Evolutionary conservation across 1,140 invertebrate species (phyloP).

Genomic region (Brachionus sp.): DNA sequence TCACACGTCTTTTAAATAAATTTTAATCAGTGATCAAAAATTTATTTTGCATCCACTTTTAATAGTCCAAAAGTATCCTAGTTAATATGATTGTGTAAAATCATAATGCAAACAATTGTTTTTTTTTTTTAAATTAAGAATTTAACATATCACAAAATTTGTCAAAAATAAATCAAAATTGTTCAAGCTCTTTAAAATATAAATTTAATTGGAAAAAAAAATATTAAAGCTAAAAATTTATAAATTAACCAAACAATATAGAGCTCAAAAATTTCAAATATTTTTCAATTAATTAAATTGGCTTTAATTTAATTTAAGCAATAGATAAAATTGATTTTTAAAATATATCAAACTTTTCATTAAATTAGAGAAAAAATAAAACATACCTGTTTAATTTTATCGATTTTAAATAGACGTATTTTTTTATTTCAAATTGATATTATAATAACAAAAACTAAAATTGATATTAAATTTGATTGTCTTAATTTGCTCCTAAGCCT

Average conservation of each 20-base stretch:
- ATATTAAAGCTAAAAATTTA: neutral
- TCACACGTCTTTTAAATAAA: too few species aligned
- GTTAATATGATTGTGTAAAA: neutral
- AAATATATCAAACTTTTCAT: neutral
- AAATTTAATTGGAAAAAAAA: neutral
- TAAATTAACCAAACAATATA: neutral
- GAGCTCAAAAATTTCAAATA: neutral
- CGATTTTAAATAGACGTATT: neutral
- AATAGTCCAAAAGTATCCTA: neutral
- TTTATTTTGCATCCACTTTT: too few species aligned
- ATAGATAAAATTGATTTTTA: neutral
- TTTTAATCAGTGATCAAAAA: too few species aligned
- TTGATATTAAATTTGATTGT: neutral
- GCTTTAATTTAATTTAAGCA: neutral
- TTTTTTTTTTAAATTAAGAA: neutral
- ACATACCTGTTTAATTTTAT: neutral
- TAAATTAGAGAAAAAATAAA: neutral
- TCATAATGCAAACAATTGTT: neutral
- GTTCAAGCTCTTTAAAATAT: neutral
- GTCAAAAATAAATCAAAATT: neutral
- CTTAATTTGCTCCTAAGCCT: neutral
- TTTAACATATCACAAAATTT: neutral
- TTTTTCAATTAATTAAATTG: slow-evolving; percentile 2
- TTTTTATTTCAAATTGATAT: neutral
- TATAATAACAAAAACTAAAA: neutral